A percentile compares a stretch with the other conserved stretches of the same genome.
Conservation (phyloP, 2,797 vertebrate species). For the Scyliorhinus canicula region DNA sequence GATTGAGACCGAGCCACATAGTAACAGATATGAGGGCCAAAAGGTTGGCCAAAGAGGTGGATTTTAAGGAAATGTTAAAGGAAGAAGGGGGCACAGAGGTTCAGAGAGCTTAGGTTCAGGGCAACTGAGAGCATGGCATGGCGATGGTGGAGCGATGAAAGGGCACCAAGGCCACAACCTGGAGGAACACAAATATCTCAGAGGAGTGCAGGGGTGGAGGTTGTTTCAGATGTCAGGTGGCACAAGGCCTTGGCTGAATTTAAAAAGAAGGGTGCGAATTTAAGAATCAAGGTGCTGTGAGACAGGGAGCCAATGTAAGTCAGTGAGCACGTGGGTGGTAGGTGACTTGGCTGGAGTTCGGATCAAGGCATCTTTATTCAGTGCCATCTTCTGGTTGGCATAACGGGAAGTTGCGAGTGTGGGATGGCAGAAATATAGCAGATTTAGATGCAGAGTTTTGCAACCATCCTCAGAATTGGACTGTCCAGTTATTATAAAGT, state of each 20-base stretch:
- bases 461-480: not conserved
- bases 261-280: no score
- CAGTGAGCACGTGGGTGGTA: not conserved
- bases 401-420: not conserved
- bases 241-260: no score
- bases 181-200: not conserved
- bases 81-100: not conserved
- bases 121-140: not conserved
- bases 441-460: not conserved
- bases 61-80: not conserved
- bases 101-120: not conserved
- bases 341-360: not conserved
- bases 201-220: not conserved
- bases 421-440: not conserved
- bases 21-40: not conserved
- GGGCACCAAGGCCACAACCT: not conserved
- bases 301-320: not conserved
- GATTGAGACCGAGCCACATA: not conserved
- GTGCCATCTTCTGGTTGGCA: not conserved
- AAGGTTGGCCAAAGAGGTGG: not conserved
- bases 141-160: not conserved
- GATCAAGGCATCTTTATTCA: not conserved
- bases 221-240: no score
- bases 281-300: no score
- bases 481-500: not conserved